These are phyloP conservation scores for Trialeurodes vaporariorum DNA, from an alignment of 1,140 invertebrate species.

Conservation along the genomic window DNA sequence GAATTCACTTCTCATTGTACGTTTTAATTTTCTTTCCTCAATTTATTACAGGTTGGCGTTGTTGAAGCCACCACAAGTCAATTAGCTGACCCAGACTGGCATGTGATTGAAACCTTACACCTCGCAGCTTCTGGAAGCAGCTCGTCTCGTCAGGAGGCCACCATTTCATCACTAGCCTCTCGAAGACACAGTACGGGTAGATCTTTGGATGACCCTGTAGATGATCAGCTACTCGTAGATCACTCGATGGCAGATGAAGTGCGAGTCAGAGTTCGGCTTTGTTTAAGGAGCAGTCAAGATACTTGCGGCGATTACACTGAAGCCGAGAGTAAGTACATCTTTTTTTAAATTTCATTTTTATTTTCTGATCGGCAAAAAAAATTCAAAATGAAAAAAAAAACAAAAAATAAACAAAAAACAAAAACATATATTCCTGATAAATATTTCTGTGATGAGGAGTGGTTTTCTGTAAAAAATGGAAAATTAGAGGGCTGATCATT, in stretches of 20 bases:
- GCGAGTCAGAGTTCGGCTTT: conserved; percentile 61
- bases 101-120: conserved; percentile 52
- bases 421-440: too few species aligned
- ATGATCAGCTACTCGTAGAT: conserved; percentile 21
- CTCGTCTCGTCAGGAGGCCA: conserved; percentile 52
- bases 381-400: too few species aligned
- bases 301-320: conserved; percentile 71
- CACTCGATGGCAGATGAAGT: conserved; percentile 40
- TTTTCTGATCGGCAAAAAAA: too few species aligned
- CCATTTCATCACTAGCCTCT: conserved; percentile 24
- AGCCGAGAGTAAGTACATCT: conserved; percentile 61
- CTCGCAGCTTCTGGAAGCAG: conserved; percentile 52
- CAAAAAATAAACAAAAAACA: too few species aligned
- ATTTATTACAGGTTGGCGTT: conserved; percentile 22
- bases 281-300: conserved; percentile 58
- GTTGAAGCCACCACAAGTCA: conserved; percentile 36
- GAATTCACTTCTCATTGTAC: neutral
- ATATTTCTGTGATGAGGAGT: too few species aligned
- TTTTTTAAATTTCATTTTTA: too few species aligned
- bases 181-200: conserved; percentile 19
- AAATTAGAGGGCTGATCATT: too few species aligned
- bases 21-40: neutral
- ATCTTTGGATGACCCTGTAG: conserved; percentile 24
- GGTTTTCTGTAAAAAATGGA: too few species aligned
- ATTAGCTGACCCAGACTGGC: conserved; percentile 48